Evolutionary conservation across 2,113 vertebrate genomes (phyloP).

Genomic region (Syrrhaptes paradoxus): DNA sequence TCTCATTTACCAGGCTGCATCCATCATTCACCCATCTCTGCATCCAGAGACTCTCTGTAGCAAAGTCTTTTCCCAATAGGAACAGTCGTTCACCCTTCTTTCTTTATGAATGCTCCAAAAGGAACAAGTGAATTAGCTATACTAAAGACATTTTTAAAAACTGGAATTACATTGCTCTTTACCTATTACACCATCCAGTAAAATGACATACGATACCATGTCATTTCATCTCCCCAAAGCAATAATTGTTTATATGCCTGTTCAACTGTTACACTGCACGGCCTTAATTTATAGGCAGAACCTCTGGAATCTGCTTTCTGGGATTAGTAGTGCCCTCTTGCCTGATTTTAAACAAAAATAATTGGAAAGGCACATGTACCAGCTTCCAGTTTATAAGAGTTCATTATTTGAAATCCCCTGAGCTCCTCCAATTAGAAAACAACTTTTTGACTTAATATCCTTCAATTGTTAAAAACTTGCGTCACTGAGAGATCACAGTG

Average conservation of each 20-base stretch:
- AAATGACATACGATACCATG: constrained; percentile 15
- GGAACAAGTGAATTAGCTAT: background rate
- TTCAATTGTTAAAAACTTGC: constrained; percentile 96
- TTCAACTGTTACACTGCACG: background rate
- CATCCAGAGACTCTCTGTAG: background rate
- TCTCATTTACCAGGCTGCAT: background rate
- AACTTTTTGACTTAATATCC: constrained; percentile 92
- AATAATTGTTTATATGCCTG: constrained; percentile 12
- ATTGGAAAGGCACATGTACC: constrained; percentile 83
- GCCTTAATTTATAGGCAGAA: constrained; percentile 60
- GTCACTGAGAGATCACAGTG: constrained; percentile 83
- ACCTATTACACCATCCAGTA: constrained; percentile 21
- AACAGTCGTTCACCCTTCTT: background rate
- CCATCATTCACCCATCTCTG: background rate
- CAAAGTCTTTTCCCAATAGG: background rate
- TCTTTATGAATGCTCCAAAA: background rate
- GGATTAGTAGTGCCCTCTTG: constrained; percentile 78
- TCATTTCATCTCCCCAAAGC: constrained; percentile 28
- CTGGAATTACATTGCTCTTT: constrained; percentile 18
- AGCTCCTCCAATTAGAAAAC: constrained; percentile 85
- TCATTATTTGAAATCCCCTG: constrained; percentile 80
- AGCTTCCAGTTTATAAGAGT: constrained; percentile 81
- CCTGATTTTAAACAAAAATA: constrained; percentile 77
- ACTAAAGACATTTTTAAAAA: constrained; percentile 4
- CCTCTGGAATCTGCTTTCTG: constrained; percentile 75